Base-by-base conservation (phyloP, 92 coral and sea anemone genomes). In the Hydrozoanthus gracilis region DNA sequence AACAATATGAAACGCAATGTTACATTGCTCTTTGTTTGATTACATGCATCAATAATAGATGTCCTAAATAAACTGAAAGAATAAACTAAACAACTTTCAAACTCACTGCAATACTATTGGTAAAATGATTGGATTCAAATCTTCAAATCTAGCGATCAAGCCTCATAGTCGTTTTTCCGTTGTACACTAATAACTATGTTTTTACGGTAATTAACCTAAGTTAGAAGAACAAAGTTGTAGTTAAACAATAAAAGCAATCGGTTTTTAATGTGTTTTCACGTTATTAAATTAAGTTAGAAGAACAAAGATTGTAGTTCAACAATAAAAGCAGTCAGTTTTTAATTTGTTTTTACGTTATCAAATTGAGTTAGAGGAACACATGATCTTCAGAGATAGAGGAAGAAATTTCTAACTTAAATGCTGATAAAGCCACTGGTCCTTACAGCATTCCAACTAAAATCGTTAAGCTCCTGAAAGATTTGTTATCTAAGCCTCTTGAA, bases 111-210 rank as follows among this genome's bases (percentile, higher is more conserved):
- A 18, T 68, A 68, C 73, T 68, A 68, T 20, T 13, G 73, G 73
- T 68, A 68, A 68, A 68, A 11, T 13, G 73, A 17, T 68, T 68
- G 73, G 73, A 68, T 67, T 18, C 73, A 68, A 68, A 68, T 68
- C 47, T 68, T 68, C 73, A 20, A 68, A 68, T 20, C 73, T 68
- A 68, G 73, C 73, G 73, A 68, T 68, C 73, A 68, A 68, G 73
- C 73, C 73, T 68, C 73, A 67, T 18, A 68, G 47, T 2, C 73
- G 73, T 68, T 68, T 68, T 68, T 68, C 73, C 44, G 73, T 68
- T 7, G 73, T 68, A 68, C 73, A 68, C 73, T 68, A 68, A 68
- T 68, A 68, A 68, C 49, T 68, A 68, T 27, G 73, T 18, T 20
- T 68, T 68, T 68, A 18, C 47, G 1, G 73, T 67, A 67, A 18